Base-by-base conservation (phyloP, 2,113 vertebrate species). In the Nansenia antarctica region DNA sequence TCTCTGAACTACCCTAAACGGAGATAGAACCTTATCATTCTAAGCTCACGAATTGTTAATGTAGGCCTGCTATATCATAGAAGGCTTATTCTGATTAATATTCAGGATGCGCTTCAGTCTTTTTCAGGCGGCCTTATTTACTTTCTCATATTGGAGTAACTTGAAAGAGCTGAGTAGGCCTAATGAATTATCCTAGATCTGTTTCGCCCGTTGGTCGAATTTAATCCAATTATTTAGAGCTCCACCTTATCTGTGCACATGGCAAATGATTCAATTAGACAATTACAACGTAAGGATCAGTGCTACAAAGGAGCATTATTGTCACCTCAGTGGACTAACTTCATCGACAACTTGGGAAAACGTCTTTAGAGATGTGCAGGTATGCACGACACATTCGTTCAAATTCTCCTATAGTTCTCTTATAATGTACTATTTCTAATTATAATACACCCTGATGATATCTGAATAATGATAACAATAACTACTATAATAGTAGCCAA, bases 211-310 rank as follows among this genome's bases (percentile, higher is more conserved):
- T 78, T 90, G 86, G 90, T 91, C 83, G 79, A 79, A 86, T 90
- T 92, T 91, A 92, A 93, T 93, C 91, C 91, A 91, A 89, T 93
- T 93, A 93, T 91, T 92, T 89, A 67, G 84, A 89, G 78, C 86
- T 75, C 80, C 76, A 69, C 75, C 69, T 86, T 85, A 88, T 84
- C 84, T 86, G 85, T 80, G 78, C 77, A 79, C 79, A 76, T 72
- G 85, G 77, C 80, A 90, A 89, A 89, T 88, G 81, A 84, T 73
- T 77, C 66, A 73, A 31, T 69, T 81, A 70, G 18, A 88, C 66
- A 73, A 31, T 69, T 81, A 70, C 22, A 88, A 86, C 83, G 52
- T 64, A 82, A 66, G 83, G 83, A 70, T 70, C 79, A 70, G 77
- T 78, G 74, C 75, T 77, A 82, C 70, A 85, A 82, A 63, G 66